Base-by-base conservation (phyloP, 2,888 invertebrate genomes). In the Troides helena region DNA sequence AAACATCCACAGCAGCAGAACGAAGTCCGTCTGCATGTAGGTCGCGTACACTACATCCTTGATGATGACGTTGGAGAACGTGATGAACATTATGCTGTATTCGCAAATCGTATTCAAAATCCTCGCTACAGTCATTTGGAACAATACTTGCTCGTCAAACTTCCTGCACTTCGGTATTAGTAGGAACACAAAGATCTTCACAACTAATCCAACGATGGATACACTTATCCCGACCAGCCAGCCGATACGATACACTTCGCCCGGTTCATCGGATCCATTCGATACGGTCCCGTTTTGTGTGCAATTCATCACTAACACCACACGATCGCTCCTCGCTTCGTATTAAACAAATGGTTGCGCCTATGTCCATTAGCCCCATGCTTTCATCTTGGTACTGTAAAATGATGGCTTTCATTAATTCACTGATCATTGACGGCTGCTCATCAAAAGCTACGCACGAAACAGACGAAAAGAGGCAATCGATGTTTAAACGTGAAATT, bases 1-100 rank as follows among this genome's bases (percentile, higher is more conserved):
- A 57, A 86, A 86, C 87, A 88, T 90, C 81, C 87, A 85, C 18
- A 79, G 77, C 0, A 88, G 72, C 0, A 89, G 67, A 0, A 81
- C 83, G 0, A 81, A 77, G 56, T 90, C 90, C 0, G 82, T 82
- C 53, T 85, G 84, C 5, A 82, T 57, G 70, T 86, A 88, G 0
- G 81, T 23, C 0, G 79, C 73, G 25, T 76, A 83, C 0, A 77
- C 60, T 0, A 77, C 18, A 25, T 78, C 72, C 8, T 74, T 72
- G 1, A 74, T 36, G 0, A 73, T 43, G 8, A 59, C 57, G 39
- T 63, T 65, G 5, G 64, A n/a, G 7, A 62, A 53, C 30, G 43
- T 21, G 4, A 69, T 36, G 7, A 75, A 74, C 0, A 72, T 18
- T 10, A 85, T 72, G 2, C 78, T 25, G 39, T 74, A 82, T 72